Base-by-base conservation (phyloP, 2,888 invertebrate species). In the Priocnemis perturbator region DNA sequence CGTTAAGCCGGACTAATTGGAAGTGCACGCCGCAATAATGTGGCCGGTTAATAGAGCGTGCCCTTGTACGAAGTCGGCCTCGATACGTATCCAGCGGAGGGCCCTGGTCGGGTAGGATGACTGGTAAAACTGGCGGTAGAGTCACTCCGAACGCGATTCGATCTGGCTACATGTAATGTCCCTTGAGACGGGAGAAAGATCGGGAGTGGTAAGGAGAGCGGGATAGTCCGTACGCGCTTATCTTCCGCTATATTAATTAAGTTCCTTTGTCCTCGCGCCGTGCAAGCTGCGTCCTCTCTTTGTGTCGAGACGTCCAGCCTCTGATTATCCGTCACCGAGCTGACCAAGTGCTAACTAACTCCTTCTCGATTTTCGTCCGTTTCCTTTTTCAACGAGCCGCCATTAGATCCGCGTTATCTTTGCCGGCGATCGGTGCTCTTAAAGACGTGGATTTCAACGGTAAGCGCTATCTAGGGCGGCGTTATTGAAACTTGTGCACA, bases 1-100 rank as follows among this genome's bases (percentile, higher is more conserved):
- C 60, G 68, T 79, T 77, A 77, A 76, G 66, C 57, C 66, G 64
- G 66, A 66, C 75, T 83, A 83, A 84, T 81, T 81, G 78, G 77
- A 81, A 74, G 75, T 73, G 76, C 74, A 71, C 73, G 74, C 74
- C 67, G 78, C 79, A 74, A 82, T 79, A 77, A 80, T 77, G 64
- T 60, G 72, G 57, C 68, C 74, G 63, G 68, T 77, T 77, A 78
- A 82, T 83, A 77, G 74, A 76, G 73, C 77, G 52, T 67, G 69
- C 67, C 74, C 60, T 59, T 64, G 59, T 52, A 59, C 56, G 56
- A 60, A 60, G 60, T 37, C 26, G 19, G 30, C 37, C 21, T 48
- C 44, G 47, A 37, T 19, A 30, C 60, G 57, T 57, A 23, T 26
- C 37, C 17, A 14, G 56, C 61, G 55, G 67, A 61, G 61, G 61